Conservation (phyloP, 2,113 vertebrate species). For the Anseranas semipalmata region DNA sequence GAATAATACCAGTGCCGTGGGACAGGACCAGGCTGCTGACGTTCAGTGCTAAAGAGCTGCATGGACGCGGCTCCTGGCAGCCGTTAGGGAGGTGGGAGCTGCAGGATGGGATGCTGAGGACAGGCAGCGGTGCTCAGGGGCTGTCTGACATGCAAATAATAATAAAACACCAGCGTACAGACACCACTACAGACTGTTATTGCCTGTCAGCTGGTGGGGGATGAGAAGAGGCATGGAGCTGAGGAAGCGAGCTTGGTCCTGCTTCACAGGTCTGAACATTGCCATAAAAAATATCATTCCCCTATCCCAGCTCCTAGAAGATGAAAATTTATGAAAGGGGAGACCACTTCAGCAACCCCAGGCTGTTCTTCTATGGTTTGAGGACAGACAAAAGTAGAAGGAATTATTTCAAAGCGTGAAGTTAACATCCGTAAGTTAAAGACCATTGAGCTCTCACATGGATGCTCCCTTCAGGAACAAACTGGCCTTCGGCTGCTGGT, state of each 20-base stretch:
- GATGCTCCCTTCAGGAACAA: not conserved
- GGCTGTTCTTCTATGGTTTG: not conserved
- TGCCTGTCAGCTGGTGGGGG: not conserved
- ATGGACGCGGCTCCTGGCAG: not conserved
- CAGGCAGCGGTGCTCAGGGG: not conserved
- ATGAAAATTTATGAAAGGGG: not conserved
- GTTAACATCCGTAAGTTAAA: not conserved
- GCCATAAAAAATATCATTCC: not conserved
- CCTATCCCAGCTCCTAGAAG: too few species aligned
- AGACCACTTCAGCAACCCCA: not conserved
- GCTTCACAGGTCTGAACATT: not conserved
- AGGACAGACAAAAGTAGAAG: not conserved
- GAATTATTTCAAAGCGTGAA: not conserved
- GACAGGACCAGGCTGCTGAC: not conserved
- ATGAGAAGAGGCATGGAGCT: not conserved
- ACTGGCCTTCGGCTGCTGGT: not conserved
- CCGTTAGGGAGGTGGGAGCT: not conserved
- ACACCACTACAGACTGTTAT: rapidly evolving
- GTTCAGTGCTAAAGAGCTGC: rapidly evolving
- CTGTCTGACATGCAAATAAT: not conserved
- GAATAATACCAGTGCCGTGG: too few species aligned
- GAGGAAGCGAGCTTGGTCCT: rapidly evolving
- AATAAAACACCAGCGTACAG: not conserved
- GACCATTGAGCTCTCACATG: rapidly evolving
- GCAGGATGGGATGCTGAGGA: not conserved